Conservation (phyloP, 2,888 invertebrate genomes). For the Acleris holmiana region DNA sequence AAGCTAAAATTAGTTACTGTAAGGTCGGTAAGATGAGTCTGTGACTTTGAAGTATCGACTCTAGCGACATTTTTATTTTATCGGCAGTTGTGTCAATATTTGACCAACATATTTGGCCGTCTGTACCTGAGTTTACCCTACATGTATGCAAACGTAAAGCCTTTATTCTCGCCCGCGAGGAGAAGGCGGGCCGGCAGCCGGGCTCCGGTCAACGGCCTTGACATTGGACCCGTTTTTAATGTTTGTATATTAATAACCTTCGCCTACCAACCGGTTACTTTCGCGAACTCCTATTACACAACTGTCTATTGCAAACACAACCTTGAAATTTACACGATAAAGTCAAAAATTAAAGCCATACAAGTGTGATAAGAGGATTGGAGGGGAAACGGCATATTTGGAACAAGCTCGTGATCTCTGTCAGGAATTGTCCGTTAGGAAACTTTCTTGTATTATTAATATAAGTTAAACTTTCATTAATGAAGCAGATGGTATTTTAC, state of each 20-base stretch:
- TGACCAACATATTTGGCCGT: too few relatives aligned
- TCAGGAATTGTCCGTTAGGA: slow-evolving; percentile 9
- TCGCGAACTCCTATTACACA: background rate
- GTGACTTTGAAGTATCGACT: too few relatives aligned
- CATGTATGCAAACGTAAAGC: too few relatives aligned
- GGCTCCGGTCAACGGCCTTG: slow-evolving; percentile 73
- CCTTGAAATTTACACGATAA: background rate
- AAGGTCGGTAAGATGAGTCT: too few relatives aligned
- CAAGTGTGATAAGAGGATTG: background rate
- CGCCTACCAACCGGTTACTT: background rate
- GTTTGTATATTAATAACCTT: slow-evolving; percentile 25
- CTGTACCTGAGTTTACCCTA: too few relatives aligned
- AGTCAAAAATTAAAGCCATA: background rate
- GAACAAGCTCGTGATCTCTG: slow-evolving; percentile 13
- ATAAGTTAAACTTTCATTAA: background rate
- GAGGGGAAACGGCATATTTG: background rate
- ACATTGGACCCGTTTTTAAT: slow-evolving; percentile 70
- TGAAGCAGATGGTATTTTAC: too few relatives aligned
- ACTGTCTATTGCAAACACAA: background rate
- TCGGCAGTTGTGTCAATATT: too few relatives aligned
- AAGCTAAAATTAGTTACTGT: too few relatives aligned
- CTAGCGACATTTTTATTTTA: too few relatives aligned
- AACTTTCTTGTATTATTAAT: slow-evolving; percentile 6
- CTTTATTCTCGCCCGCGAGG: slow-evolving; percentile 26
- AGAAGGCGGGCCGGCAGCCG: slow-evolving; percentile 41